A percentile compares a stretch with the other conserved stretches of the same genome.
Conservation (phyloP, 1,140 invertebrate species). For the Olivierus martensii region DNA sequence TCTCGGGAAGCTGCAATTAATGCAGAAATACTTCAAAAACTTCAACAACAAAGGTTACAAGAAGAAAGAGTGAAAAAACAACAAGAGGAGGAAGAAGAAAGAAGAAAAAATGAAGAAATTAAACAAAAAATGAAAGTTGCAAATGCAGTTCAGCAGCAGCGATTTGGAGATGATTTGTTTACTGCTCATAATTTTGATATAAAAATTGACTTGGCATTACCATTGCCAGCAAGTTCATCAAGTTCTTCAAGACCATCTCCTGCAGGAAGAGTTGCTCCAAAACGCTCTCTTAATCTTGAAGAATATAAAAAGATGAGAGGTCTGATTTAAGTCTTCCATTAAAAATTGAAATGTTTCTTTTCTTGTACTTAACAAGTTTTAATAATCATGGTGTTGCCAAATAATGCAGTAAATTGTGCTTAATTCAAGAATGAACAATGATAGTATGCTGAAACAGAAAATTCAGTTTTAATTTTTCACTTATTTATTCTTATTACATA, state of each 20-base stretch:
- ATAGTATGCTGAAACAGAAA: no score
- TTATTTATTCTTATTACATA: no score
- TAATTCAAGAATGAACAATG: no score
- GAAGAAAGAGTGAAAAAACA: background rate
- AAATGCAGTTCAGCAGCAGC: background rate
- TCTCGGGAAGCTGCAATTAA: conserved; percentile 18
- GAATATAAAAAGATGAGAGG: conserved; percentile 94
- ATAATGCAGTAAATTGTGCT: no score
- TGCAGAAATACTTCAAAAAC: conserved; percentile 15
- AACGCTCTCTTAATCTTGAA: conserved; percentile 81
- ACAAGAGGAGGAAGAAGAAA: conserved; percentile 8
- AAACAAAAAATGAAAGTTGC: conserved; percentile 3
- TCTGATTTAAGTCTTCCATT: background rate
- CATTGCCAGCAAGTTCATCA: conserved; percentile 31
- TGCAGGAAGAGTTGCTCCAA: conserved; percentile 46
- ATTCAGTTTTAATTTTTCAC: no score
- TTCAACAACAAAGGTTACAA: conserved; percentile 19
- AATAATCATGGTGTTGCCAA: no score
- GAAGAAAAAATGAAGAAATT: conserved; percentile 9
- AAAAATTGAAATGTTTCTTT: no score
- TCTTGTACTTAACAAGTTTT: no score
- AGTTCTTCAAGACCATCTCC: conserved; percentile 13
- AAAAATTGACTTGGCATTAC: conserved; percentile 57
- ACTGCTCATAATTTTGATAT: conserved; percentile 94
- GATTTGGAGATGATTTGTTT: conserved; percentile 52